Evolutionary conservation across 53 echinoderm and acorn worm genomes (phyloP).

Genomic region (Apostichopus leukothele): DNA sequence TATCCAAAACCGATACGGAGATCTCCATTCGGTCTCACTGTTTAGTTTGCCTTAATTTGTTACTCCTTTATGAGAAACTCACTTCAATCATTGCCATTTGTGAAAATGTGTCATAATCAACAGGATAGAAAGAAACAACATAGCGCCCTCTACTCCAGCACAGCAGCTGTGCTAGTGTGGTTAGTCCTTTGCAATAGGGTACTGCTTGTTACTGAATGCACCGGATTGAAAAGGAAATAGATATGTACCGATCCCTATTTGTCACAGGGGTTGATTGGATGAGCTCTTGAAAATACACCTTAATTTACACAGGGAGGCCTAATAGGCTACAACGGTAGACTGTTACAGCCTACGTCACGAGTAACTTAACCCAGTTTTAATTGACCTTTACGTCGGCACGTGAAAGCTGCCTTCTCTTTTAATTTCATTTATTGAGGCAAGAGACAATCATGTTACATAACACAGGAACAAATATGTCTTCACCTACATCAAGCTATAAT

Average conservation of each 20-base stretch:
- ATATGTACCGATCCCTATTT: slow-evolving; percentile 1
- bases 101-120: no score
- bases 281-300: slow-evolving; percentile 17
- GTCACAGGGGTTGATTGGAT: not conserved
- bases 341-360: no score
- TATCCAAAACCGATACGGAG: not conserved
- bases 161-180: slow-evolving; percentile 40
- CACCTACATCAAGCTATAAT: no score
- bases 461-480: no score
- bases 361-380: no score
- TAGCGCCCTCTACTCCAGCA: slow-evolving; percentile 41
- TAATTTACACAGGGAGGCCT: not conserved
- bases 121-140: slow-evolving; percentile 13
- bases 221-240: not conserved
- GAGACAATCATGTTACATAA: no score
- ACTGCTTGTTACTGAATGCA: not conserved
- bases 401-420: no score
- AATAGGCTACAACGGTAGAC: no score
- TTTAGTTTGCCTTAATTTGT: not conserved
- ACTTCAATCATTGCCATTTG: not conserved
- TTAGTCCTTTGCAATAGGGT: slow-evolving; percentile 18
- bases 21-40: not conserved
- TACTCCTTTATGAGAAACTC: not conserved
- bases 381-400: no score
- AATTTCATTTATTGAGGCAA: no score